Percentiles rank a stretch among this genome's conserved stretches.
phyloP scores from a whole-genome alignment of 1,140 invertebrate species.

The Leptinotarsa lineolata region DNA sequence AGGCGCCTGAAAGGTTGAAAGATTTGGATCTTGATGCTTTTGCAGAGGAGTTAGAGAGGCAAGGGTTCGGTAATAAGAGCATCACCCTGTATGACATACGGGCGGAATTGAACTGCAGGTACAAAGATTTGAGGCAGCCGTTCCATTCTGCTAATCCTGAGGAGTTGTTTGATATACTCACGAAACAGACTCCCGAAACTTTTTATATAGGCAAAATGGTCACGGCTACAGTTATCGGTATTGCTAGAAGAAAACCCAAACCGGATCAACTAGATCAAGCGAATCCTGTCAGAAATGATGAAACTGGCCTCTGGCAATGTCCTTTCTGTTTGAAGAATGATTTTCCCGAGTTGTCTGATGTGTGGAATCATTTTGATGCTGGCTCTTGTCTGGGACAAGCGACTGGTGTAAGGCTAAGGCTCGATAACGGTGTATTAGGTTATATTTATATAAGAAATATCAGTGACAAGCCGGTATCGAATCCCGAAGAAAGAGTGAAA shows the following conservation, averaged over 20 bases:
- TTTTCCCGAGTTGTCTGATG: slow-evolving; percentile 92
- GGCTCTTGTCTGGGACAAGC: slow-evolving; percentile 94
- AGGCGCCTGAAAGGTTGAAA: slow-evolving; percentile 92
- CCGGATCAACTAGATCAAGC: slow-evolving; percentile 92
- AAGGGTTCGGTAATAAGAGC: slow-evolving; percentile 83
- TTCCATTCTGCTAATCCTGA: slow-evolving; percentile 82
- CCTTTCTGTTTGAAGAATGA: slow-evolving; percentile 96
- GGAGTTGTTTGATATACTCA: slow-evolving; percentile 92
- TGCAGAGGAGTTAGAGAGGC: slow-evolving; percentile 94
- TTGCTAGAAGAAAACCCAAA: slow-evolving; percentile 86
- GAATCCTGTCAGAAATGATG: slow-evolving; percentile 91
- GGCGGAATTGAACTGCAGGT: slow-evolving; percentile 92
- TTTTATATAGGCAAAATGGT: slow-evolving; percentile 92
- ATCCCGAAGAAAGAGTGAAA: slow-evolving; percentile 90
- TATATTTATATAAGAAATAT: slow-evolving; percentile 96
- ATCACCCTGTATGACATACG: slow-evolving; percentile 97
- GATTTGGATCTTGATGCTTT: slow-evolving; percentile 98
- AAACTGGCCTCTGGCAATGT: slow-evolving; percentile 95
- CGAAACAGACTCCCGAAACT: slow-evolving; percentile 94
- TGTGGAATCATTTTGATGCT: slow-evolving; percentile 98
- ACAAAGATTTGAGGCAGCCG: slow-evolving; percentile 88
- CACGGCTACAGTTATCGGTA: slow-evolving; percentile 74
- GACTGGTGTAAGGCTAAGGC: slow-evolving; percentile 82
- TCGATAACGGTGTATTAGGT: slow-evolving; percentile 94
- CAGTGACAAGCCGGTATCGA: slow-evolving; percentile 90